These are phyloP conservation scores for Trichoplusia ni DNA, from an alignment of 1,140 invertebrate species.

Conservation along the genomic window DNA sequence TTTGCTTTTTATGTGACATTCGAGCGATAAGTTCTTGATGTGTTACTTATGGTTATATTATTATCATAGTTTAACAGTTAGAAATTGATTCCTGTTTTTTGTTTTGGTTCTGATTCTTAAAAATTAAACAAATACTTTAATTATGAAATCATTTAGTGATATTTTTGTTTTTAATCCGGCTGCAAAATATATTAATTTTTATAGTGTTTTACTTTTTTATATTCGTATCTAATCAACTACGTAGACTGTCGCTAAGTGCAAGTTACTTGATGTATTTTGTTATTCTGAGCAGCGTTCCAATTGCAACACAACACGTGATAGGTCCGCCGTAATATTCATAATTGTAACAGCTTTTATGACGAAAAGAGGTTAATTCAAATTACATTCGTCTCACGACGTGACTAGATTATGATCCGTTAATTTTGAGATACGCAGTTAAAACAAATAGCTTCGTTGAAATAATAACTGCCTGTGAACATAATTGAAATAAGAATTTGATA, in stretches of 20 bases:
- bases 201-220: not conserved
- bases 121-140: no score
- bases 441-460: slow-evolving; percentile 59
- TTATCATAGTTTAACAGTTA: not conserved
- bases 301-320: slow-evolving; percentile 19
- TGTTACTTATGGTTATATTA: not conserved
- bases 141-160: no score
- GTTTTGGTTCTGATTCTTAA: no score
- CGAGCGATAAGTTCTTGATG: not conserved
- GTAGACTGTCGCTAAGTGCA: not conserved
- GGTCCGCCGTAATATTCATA: slow-evolving; percentile 18
- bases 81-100: no score
- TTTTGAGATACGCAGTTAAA: slow-evolving; percentile 37
- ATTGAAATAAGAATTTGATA: slow-evolving; percentile 76
- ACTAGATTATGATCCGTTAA: slow-evolving; percentile 33
- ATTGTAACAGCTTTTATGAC: slow-evolving; percentile 21
- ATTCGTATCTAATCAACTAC: not conserved
- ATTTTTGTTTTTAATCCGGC: no score
- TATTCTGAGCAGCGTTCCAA: slow-evolving; percentile 3
- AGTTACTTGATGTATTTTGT: slow-evolving; percentile 4
- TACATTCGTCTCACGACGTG: slow-evolving; percentile 19
- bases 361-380: slow-evolving; percentile 26
- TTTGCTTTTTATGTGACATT: not conserved
- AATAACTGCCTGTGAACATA: slow-evolving; percentile 65
- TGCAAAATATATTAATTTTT: no score